Percentiles rank a stretch among this genome's conserved stretches.
These are phyloP conservation scores for Lonchura striata DNA, from an alignment of 2,113 vertebrate species.

Conservation along the genomic window DNA sequence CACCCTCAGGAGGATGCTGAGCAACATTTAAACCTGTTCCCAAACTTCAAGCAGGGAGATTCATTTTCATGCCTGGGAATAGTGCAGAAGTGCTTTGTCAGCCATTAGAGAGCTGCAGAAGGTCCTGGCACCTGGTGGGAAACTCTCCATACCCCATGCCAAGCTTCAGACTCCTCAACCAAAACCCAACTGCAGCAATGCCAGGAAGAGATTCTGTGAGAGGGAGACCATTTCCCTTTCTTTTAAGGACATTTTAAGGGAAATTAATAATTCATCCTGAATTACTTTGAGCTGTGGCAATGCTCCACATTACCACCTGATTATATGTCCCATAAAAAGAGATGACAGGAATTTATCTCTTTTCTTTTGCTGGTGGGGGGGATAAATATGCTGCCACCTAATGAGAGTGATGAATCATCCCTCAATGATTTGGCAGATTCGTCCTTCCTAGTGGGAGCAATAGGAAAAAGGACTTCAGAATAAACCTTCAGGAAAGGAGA, in stretches of 20 bases:
- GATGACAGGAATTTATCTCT: conserved; percentile 70
- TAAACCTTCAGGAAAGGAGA: neutral
- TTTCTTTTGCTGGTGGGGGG: neutral
- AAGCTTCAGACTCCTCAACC: neutral
- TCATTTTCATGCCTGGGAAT: neutral
- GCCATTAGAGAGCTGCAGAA: neutral
- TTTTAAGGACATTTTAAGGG: conserved; percentile 35
- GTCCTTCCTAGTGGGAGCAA: conserved; percentile 8
- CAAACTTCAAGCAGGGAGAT: neutral
- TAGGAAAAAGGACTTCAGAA: neutral
- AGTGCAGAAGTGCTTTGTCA: neutral
- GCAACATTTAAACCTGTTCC: neutral
- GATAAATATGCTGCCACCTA: conserved; percentile 52
- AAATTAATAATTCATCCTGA: conserved; percentile 73
- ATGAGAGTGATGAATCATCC: conserved; percentile 58
- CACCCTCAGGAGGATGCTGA: neutral
- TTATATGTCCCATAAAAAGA: conserved; percentile 73
- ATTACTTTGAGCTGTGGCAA: conserved; percentile 55
- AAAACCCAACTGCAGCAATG: neutral
- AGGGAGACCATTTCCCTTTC: neutral
- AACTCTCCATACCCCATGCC: neutral
- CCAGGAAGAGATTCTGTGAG: neutral
- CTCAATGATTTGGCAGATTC: conserved; percentile 57
- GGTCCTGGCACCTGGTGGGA: neutral
- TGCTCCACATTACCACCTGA: conserved; percentile 63